These are phyloP conservation scores for Protodeltote pygarga DNA, from an alignment of 2,888 invertebrate species.

Conservation along the genomic window DNA sequence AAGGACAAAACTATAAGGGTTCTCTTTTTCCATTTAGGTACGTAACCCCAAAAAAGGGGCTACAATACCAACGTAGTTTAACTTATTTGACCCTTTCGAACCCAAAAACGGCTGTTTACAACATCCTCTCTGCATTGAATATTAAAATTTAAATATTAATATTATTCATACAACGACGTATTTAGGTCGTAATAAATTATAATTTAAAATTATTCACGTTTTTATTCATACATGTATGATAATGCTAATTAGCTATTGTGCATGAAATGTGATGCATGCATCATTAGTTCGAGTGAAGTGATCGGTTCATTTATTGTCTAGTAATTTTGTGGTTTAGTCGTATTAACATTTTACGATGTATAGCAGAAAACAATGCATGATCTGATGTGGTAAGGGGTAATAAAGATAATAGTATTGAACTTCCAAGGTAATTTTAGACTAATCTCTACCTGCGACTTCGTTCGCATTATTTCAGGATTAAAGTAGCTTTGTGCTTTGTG, in stretches of 20 bases:
- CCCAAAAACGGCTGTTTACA: not conserved
- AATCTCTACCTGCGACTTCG: too few species aligned
- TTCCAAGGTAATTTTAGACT: too few species aligned
- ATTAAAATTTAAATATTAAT: conserved; percentile 2
- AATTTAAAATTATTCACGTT: conserved; percentile 32
- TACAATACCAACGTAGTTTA: too few species aligned
- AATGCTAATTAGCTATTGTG: conserved; percentile 30
- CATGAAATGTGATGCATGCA: conserved; percentile 2
- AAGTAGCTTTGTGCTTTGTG: too few species aligned
- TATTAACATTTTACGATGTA: not conserved
- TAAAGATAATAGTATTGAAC: too few species aligned
- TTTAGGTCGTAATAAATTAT: conserved; percentile 23
- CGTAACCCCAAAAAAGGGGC: too few species aligned
- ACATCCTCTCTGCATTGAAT: not conserved
- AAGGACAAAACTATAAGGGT: too few species aligned
- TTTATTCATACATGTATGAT: conserved; percentile 16
- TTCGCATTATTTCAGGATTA: too few species aligned
- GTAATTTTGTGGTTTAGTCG: conserved; percentile 1
- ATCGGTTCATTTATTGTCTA: conserved; percentile 4
- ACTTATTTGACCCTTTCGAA: too few species aligned
- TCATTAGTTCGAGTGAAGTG: conserved; percentile 10
- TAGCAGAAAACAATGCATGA: too few species aligned
- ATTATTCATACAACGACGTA: conserved; percentile 13
- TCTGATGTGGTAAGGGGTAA: too few species aligned
- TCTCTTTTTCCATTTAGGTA: too few species aligned